Percentiles rank a stretch among this genome's conserved stretches.
Conservation (phyloP, 2,888 invertebrate genomes). For the Tenthredo distinguenda region DNA sequence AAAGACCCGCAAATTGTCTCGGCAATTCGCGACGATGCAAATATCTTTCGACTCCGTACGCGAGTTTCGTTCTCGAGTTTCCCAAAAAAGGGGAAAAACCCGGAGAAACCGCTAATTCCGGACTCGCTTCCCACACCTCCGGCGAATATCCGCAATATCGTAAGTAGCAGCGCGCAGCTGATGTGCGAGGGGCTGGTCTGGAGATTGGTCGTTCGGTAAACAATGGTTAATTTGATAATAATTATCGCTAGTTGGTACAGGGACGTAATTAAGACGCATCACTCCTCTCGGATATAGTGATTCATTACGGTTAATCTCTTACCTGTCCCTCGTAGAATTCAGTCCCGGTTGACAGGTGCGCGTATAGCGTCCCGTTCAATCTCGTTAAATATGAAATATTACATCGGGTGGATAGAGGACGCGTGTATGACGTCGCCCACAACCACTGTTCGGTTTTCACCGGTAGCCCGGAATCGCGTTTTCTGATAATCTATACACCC, state of each 20-base stretch:
- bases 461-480: not conserved
- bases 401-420: not conserved
- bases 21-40: not conserved
- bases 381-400: constrained; percentile 51
- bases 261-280: constrained; percentile 76
- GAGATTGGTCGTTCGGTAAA: constrained; percentile 68
- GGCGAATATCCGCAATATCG: not conserved
- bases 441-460: constrained; percentile 16
- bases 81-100: no score
- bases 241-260: constrained; percentile 69
- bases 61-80: not conserved
- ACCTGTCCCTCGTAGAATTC: constrained; percentile 69
- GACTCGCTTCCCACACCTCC: no score
- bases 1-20: not conserved
- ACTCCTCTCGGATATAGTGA: constrained; percentile 72
- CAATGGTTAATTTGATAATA: constrained; percentile 77
- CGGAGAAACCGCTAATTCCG: no score
- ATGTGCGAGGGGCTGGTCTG: not conserved
- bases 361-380: constrained; percentile 41
- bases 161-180: not conserved
- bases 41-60: not conserved
- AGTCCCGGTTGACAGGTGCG: constrained; percentile 71
- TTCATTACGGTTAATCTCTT: constrained; percentile 77
- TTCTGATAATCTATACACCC: not conserved
- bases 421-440: not conserved